These are phyloP conservation scores for Aythya baeri DNA, from an alignment of 2,113 vertebrate genomes.

Conservation along the genomic window DNA sequence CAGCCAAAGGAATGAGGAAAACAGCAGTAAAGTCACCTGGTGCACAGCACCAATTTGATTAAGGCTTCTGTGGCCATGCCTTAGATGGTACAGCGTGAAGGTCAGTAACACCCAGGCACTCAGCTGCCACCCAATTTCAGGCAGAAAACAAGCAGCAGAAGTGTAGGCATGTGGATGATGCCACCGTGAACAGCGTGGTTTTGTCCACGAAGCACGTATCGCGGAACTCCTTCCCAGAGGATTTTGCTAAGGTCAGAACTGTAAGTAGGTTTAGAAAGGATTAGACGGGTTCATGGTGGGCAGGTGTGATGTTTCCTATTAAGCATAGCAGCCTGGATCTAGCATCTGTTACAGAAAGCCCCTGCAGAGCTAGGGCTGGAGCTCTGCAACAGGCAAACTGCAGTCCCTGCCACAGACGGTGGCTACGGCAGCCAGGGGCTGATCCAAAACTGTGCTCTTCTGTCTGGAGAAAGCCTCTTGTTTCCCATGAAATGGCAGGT, in stretches of 20 bases:
- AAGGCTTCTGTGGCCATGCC: neutral
- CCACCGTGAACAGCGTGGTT: neutral
- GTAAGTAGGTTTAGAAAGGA: constrained; percentile 31
- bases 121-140: neutral
- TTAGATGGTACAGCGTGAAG: neutral
- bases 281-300: constrained; percentile 5
- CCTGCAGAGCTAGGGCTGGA: neutral
- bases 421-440: neutral
- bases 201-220: neutral
- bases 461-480: neutral
- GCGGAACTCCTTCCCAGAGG: neutral
- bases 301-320: constrained; percentile 9
- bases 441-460: neutral
- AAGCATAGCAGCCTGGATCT: neutral
- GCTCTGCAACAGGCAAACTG: neutral
- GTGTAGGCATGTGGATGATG: neutral
- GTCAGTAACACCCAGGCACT: neutral
- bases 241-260: constrained; percentile 3
- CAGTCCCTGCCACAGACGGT: neutral
- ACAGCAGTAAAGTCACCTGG: neutral
- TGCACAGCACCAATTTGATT: neutral
- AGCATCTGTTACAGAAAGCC: neutral
- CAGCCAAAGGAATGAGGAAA: neutral
- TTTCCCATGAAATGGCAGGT: neutral
- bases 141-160: neutral